Base-by-base conservation (phyloP, 2,113 vertebrate genomes). In the Chaenocephalus aceratus region DNA sequence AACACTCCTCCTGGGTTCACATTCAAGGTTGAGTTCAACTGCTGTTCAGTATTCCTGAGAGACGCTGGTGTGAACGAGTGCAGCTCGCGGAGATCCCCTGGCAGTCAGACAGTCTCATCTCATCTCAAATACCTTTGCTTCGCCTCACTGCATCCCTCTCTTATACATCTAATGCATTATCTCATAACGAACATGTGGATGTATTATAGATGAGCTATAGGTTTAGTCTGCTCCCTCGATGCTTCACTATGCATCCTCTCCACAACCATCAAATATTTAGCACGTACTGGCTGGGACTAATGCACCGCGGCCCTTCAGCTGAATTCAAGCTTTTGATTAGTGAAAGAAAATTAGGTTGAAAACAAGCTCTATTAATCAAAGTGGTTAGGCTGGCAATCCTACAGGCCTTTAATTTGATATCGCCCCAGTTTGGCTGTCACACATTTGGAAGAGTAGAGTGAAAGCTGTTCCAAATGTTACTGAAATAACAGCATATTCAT, bases 201-300 rank as follows among this genome's bases (percentile, higher is more conserved):
- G 52, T 72, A 93, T 93, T 94, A 95, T 94, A 91, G 85, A 95
- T 91, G 83, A 80, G 83, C 88, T 88, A 81, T 93, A 90, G 67
- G 86, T 88, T 84, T 63, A 82, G 90, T 89, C 75, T 82, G 87
- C 80, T 88, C 86, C 71, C 56, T 52, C 11, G 75, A 74, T 53
- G 82, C 86, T 79, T 85, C 61, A 75, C 80, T 9, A 45, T 75
- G 77, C 80, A 57, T 77, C 88, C 72, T 84, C 78, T 71, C 73
- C 72, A 56, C 75, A 9, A 18, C 54, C 70, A 91, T 94, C 80
- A 93, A 95, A 94, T 94, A 95, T 95, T 95, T 82, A 94, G 62
- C 87, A 79, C 62, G 41, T 57, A 68, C 30, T 23, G 87, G 86
- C 90, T 89, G 86, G 56, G 68, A 66, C 82, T 84, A 85, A 88